Conservation (phyloP, 1,140 invertebrate genomes). For the Drosophila lacteicornis region DNA sequence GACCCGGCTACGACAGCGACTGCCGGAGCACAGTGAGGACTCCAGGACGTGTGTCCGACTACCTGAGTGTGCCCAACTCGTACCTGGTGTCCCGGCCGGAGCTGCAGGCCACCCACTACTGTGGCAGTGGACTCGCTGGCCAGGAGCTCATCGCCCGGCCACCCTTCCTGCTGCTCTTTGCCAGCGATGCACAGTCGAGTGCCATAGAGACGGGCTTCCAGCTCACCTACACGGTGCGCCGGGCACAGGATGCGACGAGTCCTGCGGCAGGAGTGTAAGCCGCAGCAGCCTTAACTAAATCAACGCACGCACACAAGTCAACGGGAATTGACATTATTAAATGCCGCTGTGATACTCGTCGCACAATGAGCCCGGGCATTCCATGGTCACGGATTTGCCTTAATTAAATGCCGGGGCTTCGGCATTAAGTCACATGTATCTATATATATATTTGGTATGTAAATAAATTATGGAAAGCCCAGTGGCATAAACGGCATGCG, state of each 20-base stretch:
- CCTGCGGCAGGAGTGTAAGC: slow-evolving; percentile 36
- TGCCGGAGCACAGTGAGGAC: slow-evolving; percentile 70
- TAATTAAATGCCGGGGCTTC: slow-evolving; percentile 61
- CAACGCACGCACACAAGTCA: slow-evolving; percentile 44
- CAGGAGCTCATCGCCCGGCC: slow-evolving; percentile 52
- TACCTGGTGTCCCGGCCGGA: slow-evolving; percentile 43
- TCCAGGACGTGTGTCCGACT: slow-evolving; percentile 58
- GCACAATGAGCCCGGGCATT: slow-evolving; percentile 25
- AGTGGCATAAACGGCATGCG: slow-evolving; percentile 45
- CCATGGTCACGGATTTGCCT: slow-evolving; percentile 38
- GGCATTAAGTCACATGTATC: slow-evolving; percentile 49
- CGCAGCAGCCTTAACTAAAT: slow-evolving; percentile 50
- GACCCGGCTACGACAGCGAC: slow-evolving; percentile 63
- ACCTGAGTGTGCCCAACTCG: slow-evolving; percentile 63
- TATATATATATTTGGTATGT: slow-evolving; percentile 21
- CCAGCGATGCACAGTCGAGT: slow-evolving; percentile 70
- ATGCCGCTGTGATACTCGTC: slow-evolving; percentile 36
- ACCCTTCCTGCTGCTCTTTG: slow-evolving; percentile 66
- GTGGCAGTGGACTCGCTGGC: slow-evolving; percentile 54
- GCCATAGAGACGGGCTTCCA: slow-evolving; percentile 69
- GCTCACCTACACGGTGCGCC: slow-evolving; percentile 58
- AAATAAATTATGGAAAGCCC: slow-evolving; percentile 55
- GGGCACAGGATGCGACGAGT: slow-evolving; percentile 5
- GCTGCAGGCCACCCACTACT: slow-evolving; percentile 71
- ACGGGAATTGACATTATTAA: slow-evolving; percentile 68